These are phyloP conservation scores for Gymnoscopelus braueri DNA, from an alignment of 2,797 vertebrate species.

Conservation along the genomic window DNA sequence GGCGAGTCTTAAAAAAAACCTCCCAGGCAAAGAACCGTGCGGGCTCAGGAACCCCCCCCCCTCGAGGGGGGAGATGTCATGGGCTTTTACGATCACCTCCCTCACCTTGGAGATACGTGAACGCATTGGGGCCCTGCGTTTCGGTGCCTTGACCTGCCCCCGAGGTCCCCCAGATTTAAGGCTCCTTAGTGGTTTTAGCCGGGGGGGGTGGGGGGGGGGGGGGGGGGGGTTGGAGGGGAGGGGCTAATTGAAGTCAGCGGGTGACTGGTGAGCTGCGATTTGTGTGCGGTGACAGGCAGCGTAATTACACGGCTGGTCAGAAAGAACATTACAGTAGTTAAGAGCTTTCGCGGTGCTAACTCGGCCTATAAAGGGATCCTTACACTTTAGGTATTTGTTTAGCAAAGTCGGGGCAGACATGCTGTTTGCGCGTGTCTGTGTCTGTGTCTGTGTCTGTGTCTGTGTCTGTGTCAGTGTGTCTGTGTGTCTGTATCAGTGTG, in stretches of 20 bases:
- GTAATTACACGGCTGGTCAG: slow-evolving; percentile 76
- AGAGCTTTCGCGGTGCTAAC: slow-evolving; percentile 70
- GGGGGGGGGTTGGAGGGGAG: slow-evolving; percentile 24
- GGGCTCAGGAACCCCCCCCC: no score
- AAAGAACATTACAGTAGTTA: slow-evolving; percentile 74
- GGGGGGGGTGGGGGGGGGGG: slow-evolving; percentile 25
- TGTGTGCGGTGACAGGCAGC: slow-evolving; percentile 74
- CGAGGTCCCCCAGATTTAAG: slow-evolving; percentile 55
- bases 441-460: background rate
- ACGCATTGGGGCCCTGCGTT: slow-evolving; percentile 13
- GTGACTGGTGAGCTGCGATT: slow-evolving; percentile 76
- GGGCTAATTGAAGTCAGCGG: slow-evolving; percentile 78
- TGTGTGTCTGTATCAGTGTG: background rate
- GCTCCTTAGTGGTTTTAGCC: slow-evolving; percentile 59
- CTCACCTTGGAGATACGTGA: slow-evolving; percentile 63
- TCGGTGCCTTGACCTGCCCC: slow-evolving; percentile 38
- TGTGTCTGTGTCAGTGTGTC: background rate
- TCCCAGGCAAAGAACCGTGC: no score
- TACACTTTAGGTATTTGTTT: slow-evolving; percentile 58
- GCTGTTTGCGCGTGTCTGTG: slow-evolving; percentile 5
- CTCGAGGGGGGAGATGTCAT: slow-evolving; percentile 46
- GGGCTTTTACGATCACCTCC: slow-evolving; percentile 63
- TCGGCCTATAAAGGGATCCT: slow-evolving; percentile 64
- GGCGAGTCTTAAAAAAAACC: slow-evolving; percentile 37
- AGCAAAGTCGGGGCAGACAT: slow-evolving; percentile 28